Conservation (phyloP, 2,888 invertebrate genomes). For the Hydraecia micacea region DNA sequence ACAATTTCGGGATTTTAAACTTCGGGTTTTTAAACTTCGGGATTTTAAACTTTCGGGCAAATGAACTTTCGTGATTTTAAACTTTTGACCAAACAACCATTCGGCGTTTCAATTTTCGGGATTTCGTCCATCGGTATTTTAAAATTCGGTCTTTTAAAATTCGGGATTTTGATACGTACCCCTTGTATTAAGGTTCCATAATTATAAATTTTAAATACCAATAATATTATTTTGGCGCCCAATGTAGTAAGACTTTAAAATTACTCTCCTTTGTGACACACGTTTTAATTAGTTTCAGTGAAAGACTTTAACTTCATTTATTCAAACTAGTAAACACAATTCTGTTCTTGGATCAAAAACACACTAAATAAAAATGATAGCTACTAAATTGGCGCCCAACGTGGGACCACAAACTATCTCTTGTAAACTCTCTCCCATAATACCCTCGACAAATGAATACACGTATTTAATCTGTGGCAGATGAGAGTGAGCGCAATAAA, state of each 20-base stretch:
- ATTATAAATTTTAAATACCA: background rate
- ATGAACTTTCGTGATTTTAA: too few species aligned
- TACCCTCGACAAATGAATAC: constrained; percentile 29
- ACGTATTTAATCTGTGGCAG: constrained; percentile 51
- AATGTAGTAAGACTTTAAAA: background rate
- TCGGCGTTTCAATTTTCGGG: too few species aligned
- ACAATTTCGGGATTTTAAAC: too few species aligned
- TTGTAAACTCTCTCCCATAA: too few species aligned
- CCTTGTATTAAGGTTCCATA: background rate
- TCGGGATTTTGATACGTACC: too few species aligned
- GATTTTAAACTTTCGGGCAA: too few species aligned
- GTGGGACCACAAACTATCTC: constrained; percentile 41
- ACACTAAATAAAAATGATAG: background rate
- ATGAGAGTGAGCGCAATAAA: constrained; percentile 56
- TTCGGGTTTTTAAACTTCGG: too few species aligned
- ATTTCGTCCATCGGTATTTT: too few species aligned
- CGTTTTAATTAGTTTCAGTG: background rate
- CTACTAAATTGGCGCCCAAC: constrained; percentile 38
- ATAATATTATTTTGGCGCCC: background rate
- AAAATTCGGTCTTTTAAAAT: too few species aligned
- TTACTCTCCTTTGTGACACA: background rate
- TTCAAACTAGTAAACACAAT: background rate
- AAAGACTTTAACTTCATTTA: background rate
- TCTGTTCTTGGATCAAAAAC: background rate
- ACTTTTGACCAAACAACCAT: too few species aligned